Conservation (phyloP, 2,113 vertebrate genomes). For the Macheiramphus alcinus region DNA sequence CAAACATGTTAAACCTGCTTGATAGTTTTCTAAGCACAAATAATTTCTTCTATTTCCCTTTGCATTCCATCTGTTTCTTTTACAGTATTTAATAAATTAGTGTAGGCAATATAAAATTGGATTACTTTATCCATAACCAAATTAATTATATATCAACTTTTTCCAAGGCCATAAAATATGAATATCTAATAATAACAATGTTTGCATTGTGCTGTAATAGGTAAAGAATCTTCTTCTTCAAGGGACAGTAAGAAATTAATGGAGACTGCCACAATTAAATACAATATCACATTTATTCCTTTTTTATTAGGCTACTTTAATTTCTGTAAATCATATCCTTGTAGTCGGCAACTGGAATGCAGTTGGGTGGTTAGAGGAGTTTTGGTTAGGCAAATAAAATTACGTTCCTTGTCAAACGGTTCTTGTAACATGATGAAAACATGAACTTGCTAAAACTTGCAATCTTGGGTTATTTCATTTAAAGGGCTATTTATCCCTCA, state of each 20-base stretch:
- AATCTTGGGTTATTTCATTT: not conserved
- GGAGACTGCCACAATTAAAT: not conserved
- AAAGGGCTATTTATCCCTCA: not conserved
- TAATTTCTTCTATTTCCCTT: constrained; percentile 51
- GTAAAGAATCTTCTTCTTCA: not conserved
- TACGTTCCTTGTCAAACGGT: not conserved
- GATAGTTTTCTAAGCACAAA: constrained; percentile 7
- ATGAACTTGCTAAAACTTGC: not conserved
- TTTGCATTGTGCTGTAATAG: not conserved
- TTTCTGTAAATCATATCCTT: not conserved
- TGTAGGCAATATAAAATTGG: constrained; percentile 60
- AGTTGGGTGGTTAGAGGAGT: not conserved
- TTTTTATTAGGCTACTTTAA: constrained; percentile 1
- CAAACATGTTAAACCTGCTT: constrained; percentile 47
- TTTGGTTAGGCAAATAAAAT: not conserved
- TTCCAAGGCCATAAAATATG: constrained; percentile 61
- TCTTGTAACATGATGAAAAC: not conserved
- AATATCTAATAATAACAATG: constrained; percentile 18
- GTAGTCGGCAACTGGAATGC: not conserved
- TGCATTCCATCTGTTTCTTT: constrained; percentile 26
- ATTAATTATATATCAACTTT: constrained; percentile 68
- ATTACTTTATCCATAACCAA: constrained; percentile 68
- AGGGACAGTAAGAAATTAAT: not conserved
- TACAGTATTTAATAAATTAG: constrained; percentile 65
- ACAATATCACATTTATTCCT: not conserved